phyloP scores from a whole-genome alignment of 2,888 invertebrate genomes.

The Sylvicola fuscatus region DNA sequence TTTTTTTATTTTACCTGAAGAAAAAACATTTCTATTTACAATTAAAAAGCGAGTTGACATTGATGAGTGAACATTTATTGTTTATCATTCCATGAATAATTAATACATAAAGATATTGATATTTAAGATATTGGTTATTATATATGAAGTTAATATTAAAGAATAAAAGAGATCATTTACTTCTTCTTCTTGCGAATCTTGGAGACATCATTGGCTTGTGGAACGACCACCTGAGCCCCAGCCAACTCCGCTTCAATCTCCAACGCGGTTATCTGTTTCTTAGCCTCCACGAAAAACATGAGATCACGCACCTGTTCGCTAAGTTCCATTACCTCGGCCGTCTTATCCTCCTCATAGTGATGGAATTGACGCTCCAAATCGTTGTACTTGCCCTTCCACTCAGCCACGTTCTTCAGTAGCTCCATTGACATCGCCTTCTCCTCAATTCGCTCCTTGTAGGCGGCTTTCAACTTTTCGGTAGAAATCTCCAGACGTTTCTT shows the following conservation, averaged over 20 bases:
- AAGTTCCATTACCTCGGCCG: conserved; percentile 55
- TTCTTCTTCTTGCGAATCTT: too few relatives aligned
- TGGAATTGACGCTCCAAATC: conserved; percentile 31
- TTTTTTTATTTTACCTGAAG: too few relatives aligned
- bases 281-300: conserved; percentile 92
- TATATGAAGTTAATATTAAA: too few relatives aligned
- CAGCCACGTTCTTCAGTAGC: conserved; percentile 49
- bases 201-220: too few relatives aligned
- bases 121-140: too few relatives aligned
- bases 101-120: too few relatives aligned
- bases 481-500: conserved; percentile 51
- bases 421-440: conserved; percentile 70
- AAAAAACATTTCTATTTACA: too few relatives aligned
- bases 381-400: conserved; percentile 44
- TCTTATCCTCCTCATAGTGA: conserved; percentile 35
- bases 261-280: conserved; percentile 26
- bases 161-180: too few relatives aligned
- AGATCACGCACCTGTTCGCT: conserved; percentile 88
- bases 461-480: conserved; percentile 40
- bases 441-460: conserved; percentile 53
- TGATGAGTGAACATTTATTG: too few relatives aligned
- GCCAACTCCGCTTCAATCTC: conserved; percentile 17
- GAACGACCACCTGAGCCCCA: too few relatives aligned
- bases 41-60: too few relatives aligned
- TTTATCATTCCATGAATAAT: too few relatives aligned